phyloP scores from a whole-genome alignment of 2,888 invertebrate genomes.

The Tetheella fluctuosa region DNA sequence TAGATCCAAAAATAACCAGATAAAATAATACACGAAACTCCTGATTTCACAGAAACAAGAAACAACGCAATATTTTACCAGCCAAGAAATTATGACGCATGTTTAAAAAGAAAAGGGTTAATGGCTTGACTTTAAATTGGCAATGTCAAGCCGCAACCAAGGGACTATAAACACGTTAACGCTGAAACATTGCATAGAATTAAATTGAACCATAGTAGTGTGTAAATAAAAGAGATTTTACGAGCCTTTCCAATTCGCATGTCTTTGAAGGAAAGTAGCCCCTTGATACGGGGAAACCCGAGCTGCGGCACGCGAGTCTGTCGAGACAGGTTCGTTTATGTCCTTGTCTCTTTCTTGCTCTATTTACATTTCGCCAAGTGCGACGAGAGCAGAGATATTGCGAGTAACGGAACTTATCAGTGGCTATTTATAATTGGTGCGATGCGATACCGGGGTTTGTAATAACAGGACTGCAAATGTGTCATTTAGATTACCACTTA shows the following conservation, averaged over 20 bases:
- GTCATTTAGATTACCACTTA: slow-evolving; percentile 47
- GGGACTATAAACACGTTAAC: slow-evolving; percentile 31
- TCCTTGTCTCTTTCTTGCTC: slow-evolving; percentile 43
- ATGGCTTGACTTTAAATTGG: slow-evolving; percentile 32
- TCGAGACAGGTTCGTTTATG: slow-evolving; percentile 53
- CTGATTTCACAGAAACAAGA: background rate
- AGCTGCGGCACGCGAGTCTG: slow-evolving; percentile 52
- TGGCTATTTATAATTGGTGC: slow-evolving; percentile 72
- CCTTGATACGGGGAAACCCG: slow-evolving; percentile 61
- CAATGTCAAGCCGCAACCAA: slow-evolving; percentile 40
- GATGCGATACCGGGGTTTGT: slow-evolving; percentile 55
- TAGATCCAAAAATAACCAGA: slow-evolving; percentile 2
- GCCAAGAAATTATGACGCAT: slow-evolving; percentile 4
- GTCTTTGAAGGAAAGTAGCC: slow-evolving; percentile 57
- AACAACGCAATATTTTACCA: background rate
- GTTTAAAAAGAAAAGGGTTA: slow-evolving; percentile 5
- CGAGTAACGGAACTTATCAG: slow-evolving; percentile 71
- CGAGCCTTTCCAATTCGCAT: slow-evolving; percentile 37
- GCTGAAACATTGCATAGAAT: slow-evolving; percentile 16
- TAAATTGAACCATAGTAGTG: background rate
- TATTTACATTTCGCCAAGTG: slow-evolving; percentile 23
- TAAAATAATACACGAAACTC: background rate
- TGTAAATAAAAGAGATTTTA: background rate
- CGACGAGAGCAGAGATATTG: slow-evolving; percentile 38
- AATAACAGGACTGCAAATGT: slow-evolving; percentile 57